A percentile compares a stretch with the other conserved stretches of the same genome.
These are phyloP conservation scores for Dorcus hopei DNA, from an alignment of 2,888 invertebrate species.

Conservation along the genomic window DNA sequence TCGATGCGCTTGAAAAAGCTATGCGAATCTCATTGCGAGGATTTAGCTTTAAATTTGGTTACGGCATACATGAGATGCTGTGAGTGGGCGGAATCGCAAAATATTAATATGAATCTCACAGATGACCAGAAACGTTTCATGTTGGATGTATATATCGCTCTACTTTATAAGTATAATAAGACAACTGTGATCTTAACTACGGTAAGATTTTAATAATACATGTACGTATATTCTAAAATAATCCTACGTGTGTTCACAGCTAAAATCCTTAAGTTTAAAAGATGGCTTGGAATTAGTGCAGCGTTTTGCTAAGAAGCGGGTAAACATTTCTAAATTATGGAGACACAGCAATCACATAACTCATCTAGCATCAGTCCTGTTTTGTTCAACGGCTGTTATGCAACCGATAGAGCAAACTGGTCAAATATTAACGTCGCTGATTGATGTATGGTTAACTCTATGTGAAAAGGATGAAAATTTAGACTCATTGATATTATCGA, in stretches of 20 bases:
- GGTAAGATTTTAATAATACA: constrained; percentile 12
- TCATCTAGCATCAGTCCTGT: constrained; percentile 55
- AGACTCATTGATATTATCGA: constrained; percentile 36
- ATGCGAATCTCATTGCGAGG: constrained; percentile 61
- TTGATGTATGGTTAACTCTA: constrained; percentile 45
- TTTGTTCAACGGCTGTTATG: constrained; percentile 56
- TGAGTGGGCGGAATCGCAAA: constrained; percentile 38
- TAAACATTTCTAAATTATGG: constrained; percentile 56
- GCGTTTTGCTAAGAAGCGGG: constrained; percentile 50
- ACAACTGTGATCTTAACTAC: constrained; percentile 19
- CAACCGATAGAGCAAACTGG: constrained; percentile 47
- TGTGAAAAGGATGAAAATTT: constrained; percentile 37
- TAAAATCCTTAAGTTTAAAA: constrained; percentile 54
- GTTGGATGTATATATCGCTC: constrained; percentile 59
- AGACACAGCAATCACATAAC: constrained; percentile 55
- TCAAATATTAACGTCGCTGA: constrained; percentile 39
- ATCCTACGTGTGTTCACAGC: constrained; percentile 42
- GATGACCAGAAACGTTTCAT: constrained; percentile 56
- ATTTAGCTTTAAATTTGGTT: constrained; percentile 58
- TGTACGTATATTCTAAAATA: background rate
- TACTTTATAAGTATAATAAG: constrained; percentile 46
- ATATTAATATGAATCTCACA: constrained; percentile 44
- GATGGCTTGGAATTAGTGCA: constrained; percentile 57
- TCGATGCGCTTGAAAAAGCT: constrained; percentile 59
- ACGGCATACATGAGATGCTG: constrained; percentile 50